Conservation (phyloP, 2,888 invertebrate genomes). For the Tenthredo livida region DNA sequence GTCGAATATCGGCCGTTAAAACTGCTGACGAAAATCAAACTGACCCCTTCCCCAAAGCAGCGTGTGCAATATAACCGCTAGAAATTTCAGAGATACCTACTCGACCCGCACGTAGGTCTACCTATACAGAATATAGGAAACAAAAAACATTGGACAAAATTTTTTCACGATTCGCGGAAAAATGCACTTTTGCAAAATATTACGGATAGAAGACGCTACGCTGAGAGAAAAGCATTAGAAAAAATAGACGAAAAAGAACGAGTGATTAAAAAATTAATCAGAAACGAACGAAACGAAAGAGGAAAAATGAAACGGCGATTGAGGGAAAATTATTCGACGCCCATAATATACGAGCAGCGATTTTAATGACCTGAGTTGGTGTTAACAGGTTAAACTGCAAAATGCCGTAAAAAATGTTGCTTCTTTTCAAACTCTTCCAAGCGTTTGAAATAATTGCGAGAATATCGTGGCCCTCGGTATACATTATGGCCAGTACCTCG, state of each 20-base stretch:
- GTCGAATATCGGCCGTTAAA: conserved; percentile 14
- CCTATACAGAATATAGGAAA: not conserved
- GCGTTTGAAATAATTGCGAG: conserved; percentile 37
- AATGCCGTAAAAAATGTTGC: not conserved
- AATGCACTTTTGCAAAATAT: too few species aligned
- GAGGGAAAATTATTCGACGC: not conserved
- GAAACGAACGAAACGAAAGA: too few species aligned
- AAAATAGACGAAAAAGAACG: too few species aligned
- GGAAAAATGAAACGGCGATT: not conserved
- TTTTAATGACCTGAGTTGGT: conserved; percentile 1
- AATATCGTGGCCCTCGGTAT: not conserved
- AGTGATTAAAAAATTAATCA: too few species aligned
- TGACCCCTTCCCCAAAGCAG: not conserved
- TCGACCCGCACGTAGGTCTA: not conserved
- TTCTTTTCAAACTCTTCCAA: conserved; percentile 4
- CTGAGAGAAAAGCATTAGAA: too few species aligned
- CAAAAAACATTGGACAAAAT: not conserved
- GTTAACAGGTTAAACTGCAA: not conserved
- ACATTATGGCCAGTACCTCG: not conserved
- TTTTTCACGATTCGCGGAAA: not conserved
- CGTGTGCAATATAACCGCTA: not conserved
- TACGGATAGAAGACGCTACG: too few species aligned
- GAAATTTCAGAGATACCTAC: not conserved
- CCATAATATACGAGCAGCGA: not conserved
- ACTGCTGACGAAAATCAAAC: conserved; percentile 45